Evolutionary conservation across 2,888 invertebrate species (phyloP).

Genomic region (Strigamia transsilvanica): DNA sequence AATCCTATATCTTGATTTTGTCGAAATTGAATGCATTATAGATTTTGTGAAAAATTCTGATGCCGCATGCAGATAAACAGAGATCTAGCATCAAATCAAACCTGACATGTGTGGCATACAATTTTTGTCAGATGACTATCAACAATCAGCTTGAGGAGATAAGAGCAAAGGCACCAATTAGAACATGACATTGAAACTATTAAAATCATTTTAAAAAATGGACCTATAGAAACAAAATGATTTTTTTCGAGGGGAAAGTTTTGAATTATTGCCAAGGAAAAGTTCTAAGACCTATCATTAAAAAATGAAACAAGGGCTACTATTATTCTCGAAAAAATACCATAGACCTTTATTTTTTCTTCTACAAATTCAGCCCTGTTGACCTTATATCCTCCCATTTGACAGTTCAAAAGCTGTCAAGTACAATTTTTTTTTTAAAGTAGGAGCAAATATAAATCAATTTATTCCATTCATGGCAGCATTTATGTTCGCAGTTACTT

Average conservation of each 20-base stretch:
- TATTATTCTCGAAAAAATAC: conserved; percentile 39
- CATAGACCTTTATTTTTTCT: conserved; percentile 1
- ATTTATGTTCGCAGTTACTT: conserved; percentile 18
- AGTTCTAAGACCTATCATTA: conserved; percentile 40
- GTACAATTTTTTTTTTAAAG: background rate
- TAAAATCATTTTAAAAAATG: background rate
- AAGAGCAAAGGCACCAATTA: conserved; percentile 6
- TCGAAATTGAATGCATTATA: background rate
- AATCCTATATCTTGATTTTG: background rate
- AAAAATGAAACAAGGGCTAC: conserved; percentile 36
- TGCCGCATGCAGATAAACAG: background rate
- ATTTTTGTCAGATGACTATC: conserved; percentile 14
- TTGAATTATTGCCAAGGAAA: conserved; percentile 37
- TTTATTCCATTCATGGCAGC: conserved; percentile 34
- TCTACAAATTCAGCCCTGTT: background rate
- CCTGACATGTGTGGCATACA: background rate
- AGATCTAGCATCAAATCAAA: background rate
- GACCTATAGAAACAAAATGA: background rate
- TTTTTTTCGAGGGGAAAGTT: background rate
- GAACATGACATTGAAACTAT: conserved; percentile 6
- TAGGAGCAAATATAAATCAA: conserved; percentile 35
- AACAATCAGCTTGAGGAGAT: conserved; percentile 7
- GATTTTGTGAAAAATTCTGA: background rate
- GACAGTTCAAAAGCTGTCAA: conserved; percentile 31
- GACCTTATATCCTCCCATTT: conserved; percentile 23